Conservation (phyloP, 2,113 vertebrate genomes). For the Apodemus speciosus region DNA sequence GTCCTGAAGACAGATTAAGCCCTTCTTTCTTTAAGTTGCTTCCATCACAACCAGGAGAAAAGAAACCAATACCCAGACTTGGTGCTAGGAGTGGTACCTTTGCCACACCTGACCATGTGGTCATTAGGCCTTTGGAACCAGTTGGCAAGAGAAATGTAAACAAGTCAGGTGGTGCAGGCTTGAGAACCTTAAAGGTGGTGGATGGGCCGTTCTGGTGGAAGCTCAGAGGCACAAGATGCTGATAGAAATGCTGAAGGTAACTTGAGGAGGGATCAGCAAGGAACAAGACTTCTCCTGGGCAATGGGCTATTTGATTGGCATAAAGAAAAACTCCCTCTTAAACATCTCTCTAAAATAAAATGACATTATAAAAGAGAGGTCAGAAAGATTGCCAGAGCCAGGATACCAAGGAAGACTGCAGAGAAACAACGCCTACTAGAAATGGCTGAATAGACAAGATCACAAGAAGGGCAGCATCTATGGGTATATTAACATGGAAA, state of each 20-base stretch:
- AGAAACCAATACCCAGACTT: not conserved
- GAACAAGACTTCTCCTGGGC: not conserved
- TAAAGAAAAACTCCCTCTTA: not conserved
- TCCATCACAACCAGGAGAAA: not conserved
- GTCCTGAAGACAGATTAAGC: not conserved
- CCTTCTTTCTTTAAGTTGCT: not conserved
- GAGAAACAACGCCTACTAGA: not conserved
- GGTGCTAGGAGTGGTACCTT: not conserved
- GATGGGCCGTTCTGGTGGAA: not conserved
- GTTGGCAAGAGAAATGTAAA: not conserved
- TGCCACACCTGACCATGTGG: not conserved
- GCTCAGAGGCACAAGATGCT: not conserved
- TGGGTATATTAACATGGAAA: not conserved
- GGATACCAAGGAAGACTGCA: not conserved
- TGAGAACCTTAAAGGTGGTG: not conserved
- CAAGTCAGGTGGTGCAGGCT: not conserved
- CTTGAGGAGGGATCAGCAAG: not conserved
- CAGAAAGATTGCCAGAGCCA: too few relatives aligned
- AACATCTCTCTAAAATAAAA: not conserved
- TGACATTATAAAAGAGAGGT: too few relatives aligned
- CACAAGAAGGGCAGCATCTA: not conserved
- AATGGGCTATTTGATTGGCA: not conserved
- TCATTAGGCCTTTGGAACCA: not conserved
- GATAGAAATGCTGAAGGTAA: not conserved
- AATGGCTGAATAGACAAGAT: not conserved